Conservation (phyloP, 2,797 vertebrate species). For the Antrozous pallidus region DNA sequence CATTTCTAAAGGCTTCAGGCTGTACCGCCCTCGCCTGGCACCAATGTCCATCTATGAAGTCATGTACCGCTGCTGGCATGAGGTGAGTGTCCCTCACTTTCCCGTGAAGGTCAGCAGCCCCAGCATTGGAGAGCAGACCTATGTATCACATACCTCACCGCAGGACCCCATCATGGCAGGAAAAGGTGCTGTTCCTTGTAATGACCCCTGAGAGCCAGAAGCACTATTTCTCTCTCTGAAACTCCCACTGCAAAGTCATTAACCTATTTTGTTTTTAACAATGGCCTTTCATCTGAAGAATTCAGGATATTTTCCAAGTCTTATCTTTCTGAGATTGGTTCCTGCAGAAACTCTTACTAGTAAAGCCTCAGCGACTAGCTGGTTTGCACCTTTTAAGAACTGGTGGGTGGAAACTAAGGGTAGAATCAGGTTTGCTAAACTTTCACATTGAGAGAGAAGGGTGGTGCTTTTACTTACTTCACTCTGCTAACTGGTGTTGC, state of each 20-base stretch:
- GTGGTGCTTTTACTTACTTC: not conserved
- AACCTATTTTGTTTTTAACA: not conserved
- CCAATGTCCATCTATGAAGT: constrained; percentile 83
- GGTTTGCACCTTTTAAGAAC: not conserved
- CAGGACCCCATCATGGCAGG: not conserved
- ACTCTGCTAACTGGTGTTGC: not conserved
- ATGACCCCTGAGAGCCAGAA: not conserved
- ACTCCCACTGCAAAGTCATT: not conserved
- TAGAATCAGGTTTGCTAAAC: not conserved
- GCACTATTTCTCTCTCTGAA: not conserved
- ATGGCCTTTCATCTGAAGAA: not conserved
- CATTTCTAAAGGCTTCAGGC: constrained; percentile 88
- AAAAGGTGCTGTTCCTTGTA: not conserved
- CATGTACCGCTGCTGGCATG: constrained; percentile 94
- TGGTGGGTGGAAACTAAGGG: not conserved
- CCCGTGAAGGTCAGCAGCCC: not conserved
- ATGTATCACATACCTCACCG: not conserved
- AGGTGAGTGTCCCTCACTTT: constrained; percentile 79
- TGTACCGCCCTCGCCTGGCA: constrained; percentile 87
- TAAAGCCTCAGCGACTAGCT: not conserved
- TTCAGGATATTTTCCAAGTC: not conserved
- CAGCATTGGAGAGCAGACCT: not conserved
- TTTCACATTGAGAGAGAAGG: not conserved
- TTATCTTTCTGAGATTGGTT: constrained; percentile 17
- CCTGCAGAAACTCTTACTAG: not conserved